Percentiles rank a stretch among this genome's conserved stretches.
Evolutionary conservation across 2,888 invertebrate genomes (phyloP).

Genomic region (Galerucella pusilla): DNA sequence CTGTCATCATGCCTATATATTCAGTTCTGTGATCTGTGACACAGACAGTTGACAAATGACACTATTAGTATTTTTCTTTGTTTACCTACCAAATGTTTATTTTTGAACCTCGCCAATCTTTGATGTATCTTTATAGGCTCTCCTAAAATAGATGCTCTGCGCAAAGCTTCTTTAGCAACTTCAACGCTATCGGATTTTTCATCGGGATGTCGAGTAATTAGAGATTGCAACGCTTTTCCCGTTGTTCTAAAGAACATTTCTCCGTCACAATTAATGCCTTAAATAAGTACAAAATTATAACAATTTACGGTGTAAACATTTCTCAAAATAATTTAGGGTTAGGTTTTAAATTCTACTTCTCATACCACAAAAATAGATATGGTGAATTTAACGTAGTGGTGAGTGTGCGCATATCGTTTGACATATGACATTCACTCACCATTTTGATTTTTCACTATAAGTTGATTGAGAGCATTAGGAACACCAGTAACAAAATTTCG

Average conservation of each 20-base stretch:
- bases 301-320: neutral
- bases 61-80: too few species aligned
- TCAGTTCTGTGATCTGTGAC: too few species aligned
- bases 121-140: slow-evolving; percentile 74
- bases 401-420: too few species aligned
- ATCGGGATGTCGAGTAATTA: slow-evolving; percentile 71
- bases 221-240: slow-evolving; percentile 75
- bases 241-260: slow-evolving; percentile 77
- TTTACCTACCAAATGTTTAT: slow-evolving; percentile 70
- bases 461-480: slow-evolving; percentile 60
- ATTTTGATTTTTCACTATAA: slow-evolving; percentile 61
- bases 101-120: slow-evolving; percentile 77
- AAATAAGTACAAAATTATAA: neutral
- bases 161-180: slow-evolving; percentile 75
- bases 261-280: slow-evolving; percentile 70
- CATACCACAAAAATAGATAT: too few species aligned
- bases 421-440: slow-evolving; percentile 48
- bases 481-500: slow-evolving; percentile 62
- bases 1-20: too few species aligned
- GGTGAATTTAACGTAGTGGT: too few species aligned
- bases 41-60: too few species aligned
- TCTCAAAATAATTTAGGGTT: neutral
- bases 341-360: too few species aligned
- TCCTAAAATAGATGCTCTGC: slow-evolving; percentile 73
- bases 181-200: slow-evolving; percentile 71